phyloP scores from a whole-genome alignment of 1,140 invertebrate genomes.

The Sarcophaga peregrina region DNA sequence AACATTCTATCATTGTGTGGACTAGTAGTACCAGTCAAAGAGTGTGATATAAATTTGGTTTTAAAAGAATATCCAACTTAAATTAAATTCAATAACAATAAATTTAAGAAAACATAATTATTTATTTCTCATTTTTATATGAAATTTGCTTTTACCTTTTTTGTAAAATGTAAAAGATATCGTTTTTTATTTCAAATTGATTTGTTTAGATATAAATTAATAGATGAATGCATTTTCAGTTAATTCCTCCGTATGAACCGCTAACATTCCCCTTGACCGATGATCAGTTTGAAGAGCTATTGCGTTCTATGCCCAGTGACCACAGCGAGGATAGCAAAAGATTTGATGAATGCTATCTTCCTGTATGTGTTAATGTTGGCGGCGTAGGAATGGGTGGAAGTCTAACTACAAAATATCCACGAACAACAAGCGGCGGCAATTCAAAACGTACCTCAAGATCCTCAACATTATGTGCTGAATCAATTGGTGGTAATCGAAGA shows the following conservation, averaged over 20 bases:
- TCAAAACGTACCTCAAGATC: conserved; percentile 33
- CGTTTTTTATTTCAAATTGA: no score
- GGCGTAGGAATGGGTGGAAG: background rate
- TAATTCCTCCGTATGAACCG: conserved; percentile 70
- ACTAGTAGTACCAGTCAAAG: no score
- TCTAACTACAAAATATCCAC: background rate
- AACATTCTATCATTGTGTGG: no score
- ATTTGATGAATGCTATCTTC: conserved; percentile 28
- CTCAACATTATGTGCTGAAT: conserved; percentile 31
- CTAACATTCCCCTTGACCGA: conserved; percentile 75
- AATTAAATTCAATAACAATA: no score
- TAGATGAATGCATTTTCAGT: conserved; percentile 21
- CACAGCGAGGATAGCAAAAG: conserved; percentile 28
- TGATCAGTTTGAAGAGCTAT: conserved; percentile 71
- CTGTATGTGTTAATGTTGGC: background rate
- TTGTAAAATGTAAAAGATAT: no score
- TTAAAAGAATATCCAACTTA: no score
- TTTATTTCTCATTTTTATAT: no score
- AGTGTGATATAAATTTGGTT: no score
- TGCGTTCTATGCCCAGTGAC: conserved; percentile 68
- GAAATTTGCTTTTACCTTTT: no score
- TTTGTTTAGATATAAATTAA: no score
- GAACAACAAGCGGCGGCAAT: background rate
- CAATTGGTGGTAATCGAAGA: background rate
- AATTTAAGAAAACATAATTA: no score